Evolutionary conservation across 2,113 vertebrate genomes (phyloP).

Genomic region (Speoplatyrhinus poulsoni): DNA sequence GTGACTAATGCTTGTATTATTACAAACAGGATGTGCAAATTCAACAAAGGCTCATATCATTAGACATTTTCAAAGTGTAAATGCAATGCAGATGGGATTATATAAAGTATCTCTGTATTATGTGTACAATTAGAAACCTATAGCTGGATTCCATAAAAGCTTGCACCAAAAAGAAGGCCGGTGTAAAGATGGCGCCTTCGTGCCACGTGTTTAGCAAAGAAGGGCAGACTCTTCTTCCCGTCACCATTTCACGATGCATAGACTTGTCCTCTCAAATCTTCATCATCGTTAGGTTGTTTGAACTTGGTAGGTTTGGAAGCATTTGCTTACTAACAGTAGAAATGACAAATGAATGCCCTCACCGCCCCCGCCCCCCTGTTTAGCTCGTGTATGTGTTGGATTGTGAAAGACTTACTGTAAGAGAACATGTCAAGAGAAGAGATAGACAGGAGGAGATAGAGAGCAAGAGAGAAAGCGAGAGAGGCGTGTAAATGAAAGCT

Average conservation of each 20-base stretch:
- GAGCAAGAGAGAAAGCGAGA: conserved; percentile 63
- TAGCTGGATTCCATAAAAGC: not conserved
- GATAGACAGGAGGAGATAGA: conserved; percentile 46
- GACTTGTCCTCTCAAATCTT: conserved; percentile 27
- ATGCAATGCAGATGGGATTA: not conserved
- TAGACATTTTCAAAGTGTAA: not conserved
- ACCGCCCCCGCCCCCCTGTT: too few relatives aligned
- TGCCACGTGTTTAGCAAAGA: conserved; percentile 67
- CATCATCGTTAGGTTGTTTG: conserved; percentile 12
- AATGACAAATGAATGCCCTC: too few relatives aligned
- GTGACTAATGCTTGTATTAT: not conserved
- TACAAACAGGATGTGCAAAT: conserved; percentile 8
- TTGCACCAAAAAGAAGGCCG: conserved; percentile 39
- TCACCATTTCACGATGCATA: conserved; percentile 40
- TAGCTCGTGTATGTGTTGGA: not conserved
- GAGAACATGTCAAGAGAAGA: not conserved
- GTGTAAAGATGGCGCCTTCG: conserved; percentile 69
- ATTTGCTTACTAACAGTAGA: not conserved
- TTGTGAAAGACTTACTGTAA: not conserved
- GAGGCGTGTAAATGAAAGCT: conserved; percentile 59
- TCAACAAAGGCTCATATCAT: not conserved
- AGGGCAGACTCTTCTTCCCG: conserved; percentile 48
- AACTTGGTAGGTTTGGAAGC: not conserved
- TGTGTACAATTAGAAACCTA: not conserved
- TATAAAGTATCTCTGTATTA: not conserved